phyloP scores from a whole-genome alignment of 2,797 vertebrate species.

The Linurgus olivaceus region DNA sequence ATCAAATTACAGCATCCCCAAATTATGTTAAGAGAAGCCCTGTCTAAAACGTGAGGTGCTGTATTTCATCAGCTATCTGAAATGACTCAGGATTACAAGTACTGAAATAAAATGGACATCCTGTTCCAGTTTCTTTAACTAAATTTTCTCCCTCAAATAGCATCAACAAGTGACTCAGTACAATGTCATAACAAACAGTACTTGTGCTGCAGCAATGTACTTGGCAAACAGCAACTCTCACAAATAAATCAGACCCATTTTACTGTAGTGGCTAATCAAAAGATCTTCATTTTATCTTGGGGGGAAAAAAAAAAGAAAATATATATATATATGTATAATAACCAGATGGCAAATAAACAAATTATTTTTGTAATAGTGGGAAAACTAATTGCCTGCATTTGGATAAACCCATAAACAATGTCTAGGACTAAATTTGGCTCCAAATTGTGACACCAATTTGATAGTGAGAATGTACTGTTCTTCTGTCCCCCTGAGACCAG shows the following conservation, averaged over 20 bases:
- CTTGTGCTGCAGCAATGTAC: background rate
- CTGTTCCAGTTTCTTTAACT: constrained; percentile 41
- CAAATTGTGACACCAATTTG: background rate
- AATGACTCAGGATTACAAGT: constrained; percentile 31
- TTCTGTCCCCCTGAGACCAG: background rate
- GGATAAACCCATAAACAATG: background rate
- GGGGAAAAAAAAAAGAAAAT: background rate
- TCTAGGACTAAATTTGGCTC: background rate
- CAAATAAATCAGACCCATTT: constrained; percentile 18
- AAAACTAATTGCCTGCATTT: constrained; percentile 5
- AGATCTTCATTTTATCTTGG: constrained; percentile 36
- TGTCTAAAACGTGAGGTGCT: background rate
- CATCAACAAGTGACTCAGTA: constrained; percentile 56
- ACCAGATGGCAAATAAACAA: constrained; percentile 32
- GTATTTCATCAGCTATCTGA: background rate
- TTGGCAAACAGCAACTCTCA: constrained; percentile 14
- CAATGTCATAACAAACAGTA: constrained; percentile 50
- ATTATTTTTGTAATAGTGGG: constrained; percentile 13
- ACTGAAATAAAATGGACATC: constrained; percentile 62
- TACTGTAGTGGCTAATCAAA: constrained; percentile 30
- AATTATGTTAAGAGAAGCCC: constrained; percentile 6
- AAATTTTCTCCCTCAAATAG: constrained; percentile 45
- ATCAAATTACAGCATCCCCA: background rate
- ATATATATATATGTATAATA: background rate
- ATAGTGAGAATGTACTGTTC: background rate